Conservation (phyloP, 1,140 invertebrate species). For the Plectrocnemia conspersa region DNA sequence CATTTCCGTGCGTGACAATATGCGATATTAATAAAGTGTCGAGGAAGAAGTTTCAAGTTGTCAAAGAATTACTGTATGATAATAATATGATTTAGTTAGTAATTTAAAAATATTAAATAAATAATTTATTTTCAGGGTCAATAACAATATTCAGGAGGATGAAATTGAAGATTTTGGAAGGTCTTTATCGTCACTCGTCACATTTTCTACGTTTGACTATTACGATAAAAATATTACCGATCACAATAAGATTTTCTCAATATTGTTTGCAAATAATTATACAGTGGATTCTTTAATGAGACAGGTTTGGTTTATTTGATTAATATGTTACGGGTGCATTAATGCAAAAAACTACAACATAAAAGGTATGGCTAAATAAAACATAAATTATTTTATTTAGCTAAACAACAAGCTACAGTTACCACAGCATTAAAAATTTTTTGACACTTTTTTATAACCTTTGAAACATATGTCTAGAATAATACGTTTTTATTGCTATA, state of each 20-base stretch:
- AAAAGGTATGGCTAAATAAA: too few species aligned
- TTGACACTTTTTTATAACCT: too few species aligned
- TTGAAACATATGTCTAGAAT: too few species aligned
- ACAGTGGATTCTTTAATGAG: slow-evolving; percentile 25
- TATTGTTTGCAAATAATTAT: slow-evolving; percentile 22
- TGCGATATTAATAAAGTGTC: slow-evolving; percentile 34
- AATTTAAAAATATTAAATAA: slow-evolving; percentile 13
- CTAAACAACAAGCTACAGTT: too few species aligned
- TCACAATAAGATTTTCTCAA: slow-evolving; percentile 19
- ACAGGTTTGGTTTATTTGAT: slow-evolving; percentile 20
- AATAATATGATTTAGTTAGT: not conserved
- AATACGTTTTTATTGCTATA: too few species aligned
- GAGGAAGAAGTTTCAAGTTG: slow-evolving; percentile 21
- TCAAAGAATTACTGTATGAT: slow-evolving; percentile 25
- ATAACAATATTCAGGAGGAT: slow-evolving; percentile 2
- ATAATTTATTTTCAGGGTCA: slow-evolving; percentile 15
- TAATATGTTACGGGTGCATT: too few species aligned
- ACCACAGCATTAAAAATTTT: too few species aligned
- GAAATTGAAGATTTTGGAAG: slow-evolving; percentile 22
- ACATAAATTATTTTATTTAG: too few species aligned
- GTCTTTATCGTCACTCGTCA: slow-evolving; percentile 17
- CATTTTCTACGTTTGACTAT: slow-evolving; percentile 25
- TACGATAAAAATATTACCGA: slow-evolving; percentile 11
- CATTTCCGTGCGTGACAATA: slow-evolving; percentile 27
- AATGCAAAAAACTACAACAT: too few species aligned